A percentile compares a stretch with the other conserved stretches of the same genome.
Evolutionary conservation across 2,113 vertebrate genomes (phyloP).

Genomic region (Pheucticus melanocephalus): DNA sequence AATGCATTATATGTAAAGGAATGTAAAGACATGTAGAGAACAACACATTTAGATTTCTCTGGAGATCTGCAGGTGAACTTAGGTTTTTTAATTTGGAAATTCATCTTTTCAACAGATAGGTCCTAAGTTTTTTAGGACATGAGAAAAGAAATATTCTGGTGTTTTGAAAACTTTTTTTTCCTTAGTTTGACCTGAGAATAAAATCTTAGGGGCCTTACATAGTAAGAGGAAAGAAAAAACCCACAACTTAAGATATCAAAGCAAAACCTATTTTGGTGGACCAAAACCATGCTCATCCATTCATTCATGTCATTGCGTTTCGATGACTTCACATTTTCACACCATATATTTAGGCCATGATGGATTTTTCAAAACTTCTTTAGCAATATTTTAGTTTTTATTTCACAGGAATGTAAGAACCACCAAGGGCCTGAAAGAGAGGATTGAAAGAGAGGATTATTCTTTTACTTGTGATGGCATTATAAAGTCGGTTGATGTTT

Average conservation of each 20-base stretch:
- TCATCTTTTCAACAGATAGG: background rate
- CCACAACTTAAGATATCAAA: background rate
- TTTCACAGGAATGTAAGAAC: background rate
- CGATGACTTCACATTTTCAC: background rate
- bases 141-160: background rate
- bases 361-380: background rate
- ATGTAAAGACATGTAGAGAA: background rate
- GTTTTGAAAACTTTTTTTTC: background rate
- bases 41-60: background rate
- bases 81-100: background rate
- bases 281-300: background rate
- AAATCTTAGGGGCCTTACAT: background rate
- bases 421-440: background rate
- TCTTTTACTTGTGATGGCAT: background rate
- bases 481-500: background rate
- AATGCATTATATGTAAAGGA: background rate
- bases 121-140: background rate
- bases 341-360: background rate
- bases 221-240: background rate
- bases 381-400: background rate
- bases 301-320: rapidly evolving
- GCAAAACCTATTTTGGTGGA: background rate
- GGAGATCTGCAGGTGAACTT: background rate
- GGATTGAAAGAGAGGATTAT: background rate
- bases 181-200: background rate